These are phyloP conservation scores for Leptoclinus maculatus DNA, from an alignment of 2,797 vertebrate genomes.

Conservation along the genomic window DNA sequence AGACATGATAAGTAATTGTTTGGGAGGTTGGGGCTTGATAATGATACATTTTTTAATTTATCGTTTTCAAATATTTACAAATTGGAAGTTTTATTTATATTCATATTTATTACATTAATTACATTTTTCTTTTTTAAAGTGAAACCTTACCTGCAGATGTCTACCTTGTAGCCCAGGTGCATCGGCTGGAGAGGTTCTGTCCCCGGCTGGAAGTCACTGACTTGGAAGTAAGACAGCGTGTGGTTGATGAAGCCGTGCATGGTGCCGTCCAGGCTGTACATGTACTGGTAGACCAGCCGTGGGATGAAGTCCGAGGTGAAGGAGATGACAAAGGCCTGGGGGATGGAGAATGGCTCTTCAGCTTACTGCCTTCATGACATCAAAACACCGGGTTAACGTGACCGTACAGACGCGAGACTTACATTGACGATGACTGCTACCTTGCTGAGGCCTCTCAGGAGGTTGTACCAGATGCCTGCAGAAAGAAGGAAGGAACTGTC, in stretches of 20 bases:
- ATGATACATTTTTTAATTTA: neutral
- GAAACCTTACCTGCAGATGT: conserved; percentile 90
- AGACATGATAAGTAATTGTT: neutral
- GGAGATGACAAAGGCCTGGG: conserved; percentile 96
- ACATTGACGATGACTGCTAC: conserved; percentile 98
- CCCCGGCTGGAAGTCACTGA: conserved; percentile 91
- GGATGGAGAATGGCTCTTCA: conserved; percentile 42
- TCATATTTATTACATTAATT: no score
- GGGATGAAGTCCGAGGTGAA: conserved; percentile 99
- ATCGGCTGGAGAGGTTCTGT: conserved; percentile 87
- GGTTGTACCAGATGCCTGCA: conserved; percentile 98
- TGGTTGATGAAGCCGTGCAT: conserved; percentile 97
- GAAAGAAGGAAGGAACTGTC: neutral
- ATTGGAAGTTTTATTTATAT: no score
- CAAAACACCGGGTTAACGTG: neutral
- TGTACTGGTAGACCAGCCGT: conserved; percentile 95
- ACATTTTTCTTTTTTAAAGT: neutral
- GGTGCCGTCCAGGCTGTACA: conserved; percentile 93
- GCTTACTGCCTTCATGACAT: neutral
- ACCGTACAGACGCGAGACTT: conserved; percentile 73
- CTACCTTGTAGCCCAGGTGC: conserved; percentile 89
- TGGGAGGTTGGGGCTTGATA: neutral
- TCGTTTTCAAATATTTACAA: no score
- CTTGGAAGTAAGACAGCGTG: conserved; percentile 95
- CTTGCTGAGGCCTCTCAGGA: conserved; percentile 94